Evolutionary conservation across 1,140 invertebrate genomes (phyloP).

Genomic region (Saccostrea echinata): DNA sequence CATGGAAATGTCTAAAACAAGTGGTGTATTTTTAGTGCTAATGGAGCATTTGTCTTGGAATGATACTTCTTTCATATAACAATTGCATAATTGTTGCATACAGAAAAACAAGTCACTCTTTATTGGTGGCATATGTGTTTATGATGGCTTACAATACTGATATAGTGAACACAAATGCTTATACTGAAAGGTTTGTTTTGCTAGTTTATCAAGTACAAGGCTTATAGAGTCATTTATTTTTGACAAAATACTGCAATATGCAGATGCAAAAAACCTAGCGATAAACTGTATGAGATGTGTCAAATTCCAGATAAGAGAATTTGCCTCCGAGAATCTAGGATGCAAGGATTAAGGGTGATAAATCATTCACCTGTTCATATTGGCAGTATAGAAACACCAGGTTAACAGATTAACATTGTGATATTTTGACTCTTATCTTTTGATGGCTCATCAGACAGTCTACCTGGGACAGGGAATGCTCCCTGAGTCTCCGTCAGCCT

Average conservation of each 20-base stretch:
- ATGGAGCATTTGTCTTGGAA: not conserved
- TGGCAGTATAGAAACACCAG: not conserved
- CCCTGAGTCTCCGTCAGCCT: not conserved
- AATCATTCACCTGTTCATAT: constrained; percentile 11
- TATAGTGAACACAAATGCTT: not conserved
- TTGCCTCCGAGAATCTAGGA: not conserved
- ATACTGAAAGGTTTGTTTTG: not conserved
- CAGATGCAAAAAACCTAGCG: not conserved
- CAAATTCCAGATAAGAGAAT: constrained; percentile 2
- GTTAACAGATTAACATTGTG: constrained; percentile 16
- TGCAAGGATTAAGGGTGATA: not conserved
- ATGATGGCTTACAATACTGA: not conserved
- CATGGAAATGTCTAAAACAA: not conserved
- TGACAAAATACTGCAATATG: constrained; percentile 7
- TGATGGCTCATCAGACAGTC: constrained; percentile 18
- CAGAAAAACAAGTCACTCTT: not conserved
- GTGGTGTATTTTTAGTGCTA: not conserved
- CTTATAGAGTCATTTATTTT: not conserved
- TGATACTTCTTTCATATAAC: not conserved
- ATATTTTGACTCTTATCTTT: not conserved
- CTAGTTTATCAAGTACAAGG: not conserved
- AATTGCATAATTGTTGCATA: constrained; percentile 14
- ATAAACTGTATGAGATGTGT: not conserved
- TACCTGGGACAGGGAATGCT: constrained; percentile 1
- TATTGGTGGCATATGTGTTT: not conserved